These are phyloP conservation scores for Aricia agestis DNA, from an alignment of 1,140 invertebrate species.

Conservation along the genomic window DNA sequence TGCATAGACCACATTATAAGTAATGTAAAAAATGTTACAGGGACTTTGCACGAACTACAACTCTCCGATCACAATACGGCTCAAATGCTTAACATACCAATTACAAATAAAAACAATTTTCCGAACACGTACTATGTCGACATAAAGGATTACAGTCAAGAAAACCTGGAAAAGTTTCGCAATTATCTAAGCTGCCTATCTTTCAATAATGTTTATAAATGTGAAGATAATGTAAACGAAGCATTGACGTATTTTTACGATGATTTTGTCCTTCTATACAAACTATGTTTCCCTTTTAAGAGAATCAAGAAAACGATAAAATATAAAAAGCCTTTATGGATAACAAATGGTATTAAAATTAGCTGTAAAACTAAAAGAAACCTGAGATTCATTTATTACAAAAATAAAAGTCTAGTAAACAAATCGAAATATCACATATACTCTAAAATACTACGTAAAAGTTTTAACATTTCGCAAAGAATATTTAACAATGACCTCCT, in stretches of 20 bases:
- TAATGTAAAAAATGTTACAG: not conserved
- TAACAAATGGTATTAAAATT: not conserved
- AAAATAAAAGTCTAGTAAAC: not conserved
- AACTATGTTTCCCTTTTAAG: constrained; percentile 6
- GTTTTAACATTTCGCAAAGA: not conserved
- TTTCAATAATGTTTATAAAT: not conserved
- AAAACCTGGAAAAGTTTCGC: constrained; percentile 4
- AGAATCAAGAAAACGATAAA: not conserved
- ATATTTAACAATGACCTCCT: not conserved
- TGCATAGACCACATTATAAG: constrained; percentile 1
- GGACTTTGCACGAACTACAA: not conserved
- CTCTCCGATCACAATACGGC: constrained; percentile 7
- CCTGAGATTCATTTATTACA: not conserved
- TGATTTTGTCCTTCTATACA: not conserved
- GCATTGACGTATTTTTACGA: constrained; percentile 1
- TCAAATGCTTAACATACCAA: not conserved
- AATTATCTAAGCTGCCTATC: not conserved
- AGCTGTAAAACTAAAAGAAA: not conserved
- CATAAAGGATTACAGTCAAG: constrained; percentile 3
- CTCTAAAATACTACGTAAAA: not conserved
- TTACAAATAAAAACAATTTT: not conserved
- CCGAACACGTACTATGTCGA: not conserved
- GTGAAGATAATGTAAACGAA: not conserved
- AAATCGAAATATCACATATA: not conserved
- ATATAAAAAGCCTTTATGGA: not conserved